A percentile compares a stretch with the other conserved stretches of the same genome.
phyloP scores from a whole-genome alignment of 2,797 vertebrate species.

The Anomalospiza imberbis region DNA sequence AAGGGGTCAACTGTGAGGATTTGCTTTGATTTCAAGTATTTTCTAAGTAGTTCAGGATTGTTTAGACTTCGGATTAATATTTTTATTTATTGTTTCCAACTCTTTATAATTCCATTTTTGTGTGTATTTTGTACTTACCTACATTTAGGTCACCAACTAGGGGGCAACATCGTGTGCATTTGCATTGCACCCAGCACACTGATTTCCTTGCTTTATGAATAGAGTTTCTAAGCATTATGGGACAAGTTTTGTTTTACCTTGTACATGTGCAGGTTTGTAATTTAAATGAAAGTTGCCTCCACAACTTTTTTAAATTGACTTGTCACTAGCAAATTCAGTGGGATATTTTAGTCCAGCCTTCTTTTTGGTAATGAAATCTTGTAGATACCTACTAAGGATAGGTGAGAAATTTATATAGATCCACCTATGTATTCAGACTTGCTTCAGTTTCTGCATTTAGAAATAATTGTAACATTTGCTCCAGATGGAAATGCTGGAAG shows the following conservation, averaged over 20 bases:
- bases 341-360: neutral
- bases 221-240: neutral
- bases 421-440: neutral
- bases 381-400: neutral
- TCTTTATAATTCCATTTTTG: neutral
- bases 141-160: neutral
- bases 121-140: neutral
- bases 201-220: neutral
- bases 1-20: neutral
- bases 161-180: neutral
- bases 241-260: neutral
- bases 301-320: neutral
- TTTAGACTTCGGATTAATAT: neutral
- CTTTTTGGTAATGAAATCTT: neutral
- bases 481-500: conserved; percentile 12
- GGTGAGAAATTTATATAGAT: neutral
- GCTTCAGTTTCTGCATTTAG: neutral
- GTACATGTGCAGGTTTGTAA: neutral
- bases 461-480: neutral
- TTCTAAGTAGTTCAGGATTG: neutral
- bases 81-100: neutral
- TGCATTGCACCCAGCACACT: neutral
- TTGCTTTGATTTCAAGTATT: neutral
- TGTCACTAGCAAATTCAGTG: neutral
- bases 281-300: neutral